Evolutionary conservation across 2,797 vertebrate species (phyloP).

Genomic region (Acipenser transmontanus): DNA sequence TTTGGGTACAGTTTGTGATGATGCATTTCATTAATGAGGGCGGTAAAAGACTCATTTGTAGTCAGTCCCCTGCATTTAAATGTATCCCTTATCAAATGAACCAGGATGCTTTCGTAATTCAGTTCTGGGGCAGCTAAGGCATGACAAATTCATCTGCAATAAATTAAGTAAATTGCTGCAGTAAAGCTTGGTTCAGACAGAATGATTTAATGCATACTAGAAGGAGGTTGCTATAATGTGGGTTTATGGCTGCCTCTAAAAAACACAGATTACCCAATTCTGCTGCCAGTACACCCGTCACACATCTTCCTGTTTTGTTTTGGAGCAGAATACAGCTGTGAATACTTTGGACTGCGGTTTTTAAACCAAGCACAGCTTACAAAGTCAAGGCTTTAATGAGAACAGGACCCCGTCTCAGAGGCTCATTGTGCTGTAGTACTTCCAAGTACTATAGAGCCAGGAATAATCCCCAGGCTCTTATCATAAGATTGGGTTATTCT

Average conservation of each 20-base stretch:
- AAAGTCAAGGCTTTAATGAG: too few species aligned
- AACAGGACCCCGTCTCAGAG: too few species aligned
- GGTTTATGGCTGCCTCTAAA: neutral
- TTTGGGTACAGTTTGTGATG: constrained; percentile 3
- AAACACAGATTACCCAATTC: constrained; percentile 8
- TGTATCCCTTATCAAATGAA: constrained; percentile 16
- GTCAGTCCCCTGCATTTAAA: constrained; percentile 4
- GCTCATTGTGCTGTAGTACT: neutral
- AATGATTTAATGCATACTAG: constrained; percentile 9
- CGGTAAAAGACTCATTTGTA: constrained; percentile 13
- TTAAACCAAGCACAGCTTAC: too few species aligned
- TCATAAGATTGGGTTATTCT: neutral
- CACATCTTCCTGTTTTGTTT: neutral
- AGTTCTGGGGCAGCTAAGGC: constrained; percentile 5
- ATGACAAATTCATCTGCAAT: constrained; percentile 10
- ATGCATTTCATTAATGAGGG: constrained; percentile 4
- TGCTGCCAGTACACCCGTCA: neutral
- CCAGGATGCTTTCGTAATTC: constrained; percentile 8
- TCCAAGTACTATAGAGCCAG: neutral
- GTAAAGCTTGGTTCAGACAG: constrained; percentile 6
- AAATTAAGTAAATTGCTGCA: constrained; percentile 11
- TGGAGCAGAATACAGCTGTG: neutral
- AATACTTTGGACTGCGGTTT: neutral
- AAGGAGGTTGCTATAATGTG: neutral
- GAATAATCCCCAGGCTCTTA: constrained; percentile 2